These are phyloP conservation scores for Melipona bicolor DNA, from an alignment of 2,888 invertebrate species.

Conservation along the genomic window DNA sequence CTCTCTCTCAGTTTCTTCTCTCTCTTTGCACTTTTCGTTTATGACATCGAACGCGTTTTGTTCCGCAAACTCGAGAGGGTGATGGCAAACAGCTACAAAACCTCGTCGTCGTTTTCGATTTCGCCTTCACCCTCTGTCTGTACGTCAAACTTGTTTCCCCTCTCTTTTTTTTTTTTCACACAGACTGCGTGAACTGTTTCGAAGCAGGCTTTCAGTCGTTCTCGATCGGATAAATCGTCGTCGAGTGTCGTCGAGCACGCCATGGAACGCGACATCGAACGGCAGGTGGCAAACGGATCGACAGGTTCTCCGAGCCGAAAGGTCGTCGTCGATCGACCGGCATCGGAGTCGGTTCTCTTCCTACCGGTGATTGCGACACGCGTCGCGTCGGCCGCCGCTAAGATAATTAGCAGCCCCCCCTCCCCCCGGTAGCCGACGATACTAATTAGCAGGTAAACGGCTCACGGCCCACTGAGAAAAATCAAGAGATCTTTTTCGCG, in stretches of 20 bases:
- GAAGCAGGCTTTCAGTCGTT: not conserved
- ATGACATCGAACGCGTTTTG: constrained; percentile 12
- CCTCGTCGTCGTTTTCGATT: not conserved
- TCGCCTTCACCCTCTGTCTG: not conserved
- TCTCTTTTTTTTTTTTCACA: not conserved
- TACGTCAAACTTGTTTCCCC: not conserved
- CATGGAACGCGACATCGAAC: not conserved
- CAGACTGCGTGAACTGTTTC: not conserved
- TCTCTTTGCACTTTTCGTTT: constrained; percentile 13
- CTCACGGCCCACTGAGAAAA: constrained; percentile 51
- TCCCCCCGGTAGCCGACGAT: constrained; percentile 37
- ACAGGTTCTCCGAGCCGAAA: not conserved
- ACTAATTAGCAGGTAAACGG: constrained; percentile 68
- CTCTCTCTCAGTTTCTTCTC: not conserved
- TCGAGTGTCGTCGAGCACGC: not conserved
- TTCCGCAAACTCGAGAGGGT: not conserved
- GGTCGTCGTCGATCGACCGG: not conserved
- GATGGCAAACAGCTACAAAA: not conserved
- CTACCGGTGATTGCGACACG: constrained; percentile 33
- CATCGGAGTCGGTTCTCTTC: constrained; percentile 10
- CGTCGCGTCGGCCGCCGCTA: constrained; percentile 30
- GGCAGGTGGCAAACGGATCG: constrained; percentile 3
- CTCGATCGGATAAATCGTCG: not conserved
- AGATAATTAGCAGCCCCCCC: constrained; percentile 57
- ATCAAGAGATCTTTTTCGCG: constrained; percentile 55